phyloP scores from a whole-genome alignment of 2,797 vertebrate species.

The Tarsius wallacei region DNA sequence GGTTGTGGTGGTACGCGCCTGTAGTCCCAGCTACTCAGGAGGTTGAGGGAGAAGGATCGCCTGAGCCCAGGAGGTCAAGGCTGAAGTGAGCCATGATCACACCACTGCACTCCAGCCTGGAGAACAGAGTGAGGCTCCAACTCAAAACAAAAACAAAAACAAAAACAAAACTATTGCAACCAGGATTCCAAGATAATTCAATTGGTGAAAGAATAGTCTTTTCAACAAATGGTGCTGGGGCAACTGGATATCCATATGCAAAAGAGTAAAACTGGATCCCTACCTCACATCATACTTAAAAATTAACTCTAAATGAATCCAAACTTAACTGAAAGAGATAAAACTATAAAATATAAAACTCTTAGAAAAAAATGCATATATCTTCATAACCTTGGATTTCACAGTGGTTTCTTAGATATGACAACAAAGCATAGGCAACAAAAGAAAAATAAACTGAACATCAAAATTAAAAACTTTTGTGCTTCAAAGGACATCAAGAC shows the following conservation, averaged over 20 bases:
- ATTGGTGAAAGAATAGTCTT: neutral
- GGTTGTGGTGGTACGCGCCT: too few relatives aligned
- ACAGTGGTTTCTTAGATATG: neutral
- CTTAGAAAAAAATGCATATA: neutral
- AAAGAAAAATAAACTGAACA: neutral
- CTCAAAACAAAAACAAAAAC: too few relatives aligned
- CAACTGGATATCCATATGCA: neutral
- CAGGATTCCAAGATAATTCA: neutral
- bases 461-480: neutral
- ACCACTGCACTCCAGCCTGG: too few relatives aligned
- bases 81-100: too few relatives aligned
- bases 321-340: neutral
- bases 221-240: neutral
- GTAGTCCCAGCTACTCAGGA: too few relatives aligned
- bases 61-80: too few relatives aligned
- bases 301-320: neutral
- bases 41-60: too few relatives aligned
- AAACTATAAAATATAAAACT: neutral
- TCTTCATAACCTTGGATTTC: neutral
- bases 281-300: neutral
- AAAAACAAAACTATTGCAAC: neutral
- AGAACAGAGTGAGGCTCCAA: too few relatives aligned
- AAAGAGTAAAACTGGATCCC: neutral
- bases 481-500: neutral
- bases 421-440: neutral